Base-by-base conservation (phyloP, 2,113 vertebrate genomes). In the Romanogobio albipinnatus region DNA sequence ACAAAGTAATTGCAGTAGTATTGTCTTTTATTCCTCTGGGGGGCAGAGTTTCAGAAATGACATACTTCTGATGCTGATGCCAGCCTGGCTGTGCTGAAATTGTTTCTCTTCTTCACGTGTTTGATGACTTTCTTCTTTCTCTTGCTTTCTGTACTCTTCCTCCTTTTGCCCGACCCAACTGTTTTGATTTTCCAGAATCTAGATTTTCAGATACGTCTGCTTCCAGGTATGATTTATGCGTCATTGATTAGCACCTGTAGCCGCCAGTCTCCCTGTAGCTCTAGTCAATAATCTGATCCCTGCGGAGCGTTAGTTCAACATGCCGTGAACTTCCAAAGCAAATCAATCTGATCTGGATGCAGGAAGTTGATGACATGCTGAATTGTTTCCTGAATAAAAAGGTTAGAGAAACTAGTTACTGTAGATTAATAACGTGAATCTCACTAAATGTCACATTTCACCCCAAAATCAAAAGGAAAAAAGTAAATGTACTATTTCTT, bases 141-240 rank as follows among this genome's bases (percentile, higher is more conserved):
- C 33, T 75, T 3, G 10, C 61, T 45, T 3, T 56, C 59, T 45
- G 17, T 56, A 47, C 36, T 61, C 13, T 26, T 59, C 62, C n/a
- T 29, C 15, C 61, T 70, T 58, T 64, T 47, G 87, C 45, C 90
- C 43, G 84, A 81, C 85, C 78, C 83, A 62, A 89, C 33, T 76
- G 45, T 71, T 93, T 84, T 93, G 89, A 92, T 92, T 92, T 29
- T 91, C 56, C 94, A 95, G 94, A 95, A 95, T 88, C 89, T 94
- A 93, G 94, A 95, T 91, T 95, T 93, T 93, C 93, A 93, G 93
- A 93, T 91, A 76, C 91, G 93, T 61, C 91, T 94, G 59, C 94
- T 95, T 90, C 90, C 93, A 95, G 94, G 94, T 95, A 95, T 91
- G 88, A 87, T 93, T 56, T 71, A 71, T 81, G 84, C 29, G 83